Evolutionary conservation across 2,113 vertebrate genomes (phyloP), one percentile per base, ranked within the genome.

Genomic region (Scopus umbretta): DNA sequence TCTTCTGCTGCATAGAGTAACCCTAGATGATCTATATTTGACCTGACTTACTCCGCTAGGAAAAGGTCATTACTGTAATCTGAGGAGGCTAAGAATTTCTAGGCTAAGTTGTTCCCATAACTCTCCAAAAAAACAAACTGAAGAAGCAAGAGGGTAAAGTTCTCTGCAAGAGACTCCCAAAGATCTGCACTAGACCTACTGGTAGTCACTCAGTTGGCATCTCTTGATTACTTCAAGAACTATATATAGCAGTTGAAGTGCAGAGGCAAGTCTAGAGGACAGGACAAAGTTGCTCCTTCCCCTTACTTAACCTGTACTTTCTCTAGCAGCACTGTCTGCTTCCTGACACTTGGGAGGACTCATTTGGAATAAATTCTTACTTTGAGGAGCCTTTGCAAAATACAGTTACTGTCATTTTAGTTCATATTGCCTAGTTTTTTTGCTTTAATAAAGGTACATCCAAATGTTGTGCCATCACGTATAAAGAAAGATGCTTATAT

Each of bases 21-120:
- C 92, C 91, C 56, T 96, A 97, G 92, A 84, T 87, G 94, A 55
- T 97, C 97, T 97, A 96, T 95, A 95, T 95, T 97, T 96, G 95
- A 94, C 81, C 95, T 38, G 56, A 76, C 65, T 34, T 91, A 71
- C 53, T 72, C 84, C 62, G 75, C 73, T 88, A 76, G 56, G 90
- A 94, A 97, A 97, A 98, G 91, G 96, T 98, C 95, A 88, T 71
- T 62, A 32, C 45, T 92, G 98, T 95, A 98, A 95, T 67, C 38
- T 75, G 96, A 97, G 91, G 58, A 88, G 63, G 91, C 67, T 90
- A 62, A 74, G 91, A 42, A 23, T 58, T 86, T 94, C 47, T 43
- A 55, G 71, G 72, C 86, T 93, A 62, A 82, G 94, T 92, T 88
- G 61, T 96, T 34, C 70, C 25, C 11, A 1, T 93, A 75, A 68